Base-by-base conservation (phyloP, 2,888 invertebrate genomes). In the Operophtera brumata region DNA sequence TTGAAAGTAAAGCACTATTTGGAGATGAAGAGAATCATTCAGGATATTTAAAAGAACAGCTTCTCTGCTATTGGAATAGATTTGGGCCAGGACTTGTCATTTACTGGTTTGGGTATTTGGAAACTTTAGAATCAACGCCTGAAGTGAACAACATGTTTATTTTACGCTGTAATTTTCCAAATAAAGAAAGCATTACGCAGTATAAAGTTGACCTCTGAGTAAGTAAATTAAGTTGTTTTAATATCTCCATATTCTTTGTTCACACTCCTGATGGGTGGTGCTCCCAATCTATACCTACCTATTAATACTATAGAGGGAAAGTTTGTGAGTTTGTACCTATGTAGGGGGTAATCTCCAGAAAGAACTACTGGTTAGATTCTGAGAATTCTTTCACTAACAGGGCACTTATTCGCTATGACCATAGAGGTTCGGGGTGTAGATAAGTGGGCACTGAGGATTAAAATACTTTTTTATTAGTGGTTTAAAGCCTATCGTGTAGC, bases 1-100 rank as follows among this genome's bases (percentile, higher is more conserved):
- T 98, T 57, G 98, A 98, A 84, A 97, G 98, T 69, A 98, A 98
- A 87, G 98, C 98, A 0, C 92, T 96, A n/a, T 98, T 98, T 91
- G 98, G 96, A 2, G 96, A 96, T 84, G 91, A 93, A 62, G 93
- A 94, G 67, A 93, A 94, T 50, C 98, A 98, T 82, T 92, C 93
- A 40, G 93, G 92, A 9, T 96, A 97, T 80, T 91, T 96, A 47
- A 94, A 94, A 69, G 95, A 96, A 65, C 98, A 98, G 77, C 93
- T 96, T 69, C 91, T 93, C 64, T 96, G 97, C 78, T 98, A 98
- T 73, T 96, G 95, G 94, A 98, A 97, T 79, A 94, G 97, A 73
- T 98, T 97, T 91, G 98, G 98, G 1, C 93, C 97, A 30, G 98
- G 98, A 0, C 91, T 98, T 65, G 96, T 98, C 0, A 97, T 98